Evolutionary conservation across 2,888 invertebrate genomes (phyloP).

Genomic region (Eupithecia tripunctaria): DNA sequence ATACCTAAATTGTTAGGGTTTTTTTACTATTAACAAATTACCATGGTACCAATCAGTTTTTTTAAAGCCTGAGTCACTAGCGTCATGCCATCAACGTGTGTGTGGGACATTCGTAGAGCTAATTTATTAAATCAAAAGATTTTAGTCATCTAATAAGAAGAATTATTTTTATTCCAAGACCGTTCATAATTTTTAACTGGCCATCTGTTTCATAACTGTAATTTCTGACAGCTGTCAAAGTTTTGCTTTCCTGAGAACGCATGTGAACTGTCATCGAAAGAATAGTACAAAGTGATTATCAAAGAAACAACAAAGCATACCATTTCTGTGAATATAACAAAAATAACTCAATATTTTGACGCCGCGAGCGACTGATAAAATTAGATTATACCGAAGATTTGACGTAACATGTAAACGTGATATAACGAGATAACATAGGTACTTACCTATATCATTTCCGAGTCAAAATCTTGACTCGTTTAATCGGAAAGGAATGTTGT

Average conservation of each 20-base stretch:
- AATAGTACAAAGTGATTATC: not conserved
- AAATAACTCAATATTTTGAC: slow-evolving; percentile 36
- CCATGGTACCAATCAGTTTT: slow-evolving; percentile 10
- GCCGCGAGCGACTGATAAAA: slow-evolving; percentile 32
- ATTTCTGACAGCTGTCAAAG: slow-evolving; percentile 5
- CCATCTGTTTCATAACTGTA: not conserved
- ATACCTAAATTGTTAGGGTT: not conserved
- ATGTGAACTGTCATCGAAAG: slow-evolving; percentile 1
- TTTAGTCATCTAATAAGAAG: not conserved
- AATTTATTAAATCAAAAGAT: not conserved
- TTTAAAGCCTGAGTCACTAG: slow-evolving; percentile 56
- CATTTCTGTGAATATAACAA: slow-evolving; percentile 17
- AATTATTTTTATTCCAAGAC: not conserved
- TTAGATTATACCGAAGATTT: slow-evolving; percentile 42
- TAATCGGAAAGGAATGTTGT: not conserved
- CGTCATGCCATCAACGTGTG: slow-evolving; percentile 24
- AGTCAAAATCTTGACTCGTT: not conserved
- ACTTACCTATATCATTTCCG: slow-evolving; percentile 26
- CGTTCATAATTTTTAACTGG: not conserved
- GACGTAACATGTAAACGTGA: slow-evolving; percentile 43
- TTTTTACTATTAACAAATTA: slow-evolving; percentile 10
- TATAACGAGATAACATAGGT: slow-evolving; percentile 33
- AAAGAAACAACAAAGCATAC: not conserved
- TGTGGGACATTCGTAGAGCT: not conserved
- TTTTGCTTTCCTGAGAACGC: not conserved